Evolutionary conservation across 1,140 invertebrate species (phyloP), one percentile per base, ranked within the genome.

Genomic region (Pemphigus obesinymphae): DNA sequence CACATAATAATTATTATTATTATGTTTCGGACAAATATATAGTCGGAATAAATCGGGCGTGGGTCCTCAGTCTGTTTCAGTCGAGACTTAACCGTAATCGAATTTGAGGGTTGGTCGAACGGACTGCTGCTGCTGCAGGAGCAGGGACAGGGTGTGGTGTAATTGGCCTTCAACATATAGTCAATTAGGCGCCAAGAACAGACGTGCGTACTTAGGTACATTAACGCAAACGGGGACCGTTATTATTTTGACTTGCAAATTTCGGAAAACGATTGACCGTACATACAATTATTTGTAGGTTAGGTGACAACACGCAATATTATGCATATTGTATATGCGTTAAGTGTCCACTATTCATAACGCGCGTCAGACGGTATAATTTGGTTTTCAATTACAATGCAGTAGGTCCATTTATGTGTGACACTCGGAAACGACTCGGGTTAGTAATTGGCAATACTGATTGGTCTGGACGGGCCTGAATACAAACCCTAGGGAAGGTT

Each of bases 171-270:
- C 29, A 10, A 40, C n/a, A n/a, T 48, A 4, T 10, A 55, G 45
- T 53, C 72, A 34, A 55, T 75, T 75, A 75, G 29, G 72, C 72
- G 72, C 48, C 72, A 34, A 75, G 48, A 75, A 75, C 72, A 75
- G 72, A n/a, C 72, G 72, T n/a, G 29, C 29, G 23, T 53, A 75
- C 43, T 26, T 23, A 40, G n/a, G 50, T n/a, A 23, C 23, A 26
- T 15, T n/a, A n/a, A n/a, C 68, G 3, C 40, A 43, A 37, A 45
- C 68, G 43, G 23, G 6, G 72, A 26, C 31, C 31, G 50, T 58
- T 40, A 13, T 58, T 40, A 40, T 76, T 76, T 76, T 55, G 73
- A 76, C 50, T 76, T 58, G 73, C 73, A 76, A 76, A 76, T 76
- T 76, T 76, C 48, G 50, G 48, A 15, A n/a, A 53, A 15, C 29